These are phyloP conservation scores for Pelosia muscerda DNA, from an alignment of 2,888 invertebrate genomes.

Conservation along the genomic window DNA sequence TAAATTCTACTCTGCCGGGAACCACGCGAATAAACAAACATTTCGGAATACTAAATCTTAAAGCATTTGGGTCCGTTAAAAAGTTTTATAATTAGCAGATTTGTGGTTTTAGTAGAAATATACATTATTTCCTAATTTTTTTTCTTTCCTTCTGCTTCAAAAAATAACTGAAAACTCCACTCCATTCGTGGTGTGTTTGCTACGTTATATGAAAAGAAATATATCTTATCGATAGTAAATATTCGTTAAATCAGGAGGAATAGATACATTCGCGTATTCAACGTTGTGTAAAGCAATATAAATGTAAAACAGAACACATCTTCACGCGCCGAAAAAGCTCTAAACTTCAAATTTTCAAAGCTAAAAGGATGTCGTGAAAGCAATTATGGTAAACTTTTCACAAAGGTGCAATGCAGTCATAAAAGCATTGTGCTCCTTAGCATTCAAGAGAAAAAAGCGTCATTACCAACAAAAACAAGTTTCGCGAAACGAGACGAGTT, in stretches of 20 bases:
- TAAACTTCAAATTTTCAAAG: constrained; percentile 43
- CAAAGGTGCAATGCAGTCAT: constrained; percentile 56
- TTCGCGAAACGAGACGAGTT: constrained; percentile 40
- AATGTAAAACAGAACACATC: constrained; percentile 33
- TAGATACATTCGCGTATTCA: not conserved
- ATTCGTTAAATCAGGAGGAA: constrained; percentile 3
- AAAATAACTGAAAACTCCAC: too few relatives aligned
- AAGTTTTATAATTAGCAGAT: too few relatives aligned
- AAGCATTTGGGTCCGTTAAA: too few relatives aligned
- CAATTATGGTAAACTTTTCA: constrained; percentile 56
- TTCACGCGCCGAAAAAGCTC: constrained; percentile 31
- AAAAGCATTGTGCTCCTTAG: constrained; percentile 54
- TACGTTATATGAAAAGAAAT: too few relatives aligned
- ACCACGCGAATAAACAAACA: too few relatives aligned
- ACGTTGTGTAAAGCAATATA: constrained; percentile 25
- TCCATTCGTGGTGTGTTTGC: too few relatives aligned
- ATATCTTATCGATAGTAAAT: not conserved
- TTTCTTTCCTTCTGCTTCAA: too few relatives aligned
- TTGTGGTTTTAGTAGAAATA: too few relatives aligned
- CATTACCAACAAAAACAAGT: constrained; percentile 58
- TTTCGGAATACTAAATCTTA: too few relatives aligned
- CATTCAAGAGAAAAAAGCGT: constrained; percentile 50
- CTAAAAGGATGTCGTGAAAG: constrained; percentile 52
- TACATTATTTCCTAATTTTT: too few relatives aligned
- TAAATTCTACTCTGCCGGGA: too few relatives aligned